Evolutionary conservation across 2,113 vertebrate species (phyloP).

Genomic region (Panthera leo): DNA sequence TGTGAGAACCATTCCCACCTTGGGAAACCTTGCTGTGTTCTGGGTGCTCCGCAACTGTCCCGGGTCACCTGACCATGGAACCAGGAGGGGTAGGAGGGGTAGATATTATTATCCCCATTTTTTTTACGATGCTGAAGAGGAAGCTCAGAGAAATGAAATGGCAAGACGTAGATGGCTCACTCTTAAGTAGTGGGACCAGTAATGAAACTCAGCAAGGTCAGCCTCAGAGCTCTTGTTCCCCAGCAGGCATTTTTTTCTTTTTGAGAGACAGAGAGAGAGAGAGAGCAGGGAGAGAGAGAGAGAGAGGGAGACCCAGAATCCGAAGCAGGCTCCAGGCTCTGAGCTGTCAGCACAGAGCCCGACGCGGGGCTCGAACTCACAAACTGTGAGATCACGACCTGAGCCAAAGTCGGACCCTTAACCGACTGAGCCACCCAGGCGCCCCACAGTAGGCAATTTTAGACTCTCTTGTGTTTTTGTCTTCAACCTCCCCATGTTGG

Average conservation of each 20-base stretch:
- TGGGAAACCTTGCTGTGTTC: not conserved
- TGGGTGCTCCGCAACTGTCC: not conserved
- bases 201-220: not conserved
- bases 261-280: not conserved
- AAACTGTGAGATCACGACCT: too few species aligned
- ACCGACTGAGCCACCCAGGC: too few species aligned
- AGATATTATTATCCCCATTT: not conserved
- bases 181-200: not conserved
- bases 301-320: too few species aligned
- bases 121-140: not conserved
- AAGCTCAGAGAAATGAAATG: not conserved
- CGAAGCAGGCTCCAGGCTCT: too few species aligned
- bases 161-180: not conserved
- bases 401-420: too few species aligned
- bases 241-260: not conserved
- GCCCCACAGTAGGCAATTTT: not conserved
- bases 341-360: too few species aligned
- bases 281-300: too few species aligned
- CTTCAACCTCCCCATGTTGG: not conserved
- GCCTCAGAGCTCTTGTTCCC: not conserved
- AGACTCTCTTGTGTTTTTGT: not conserved
- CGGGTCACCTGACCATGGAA: not conserved
- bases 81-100: fast-evolving
- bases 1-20: not conserved
- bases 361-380: too few species aligned